phyloP scores from a whole-genome alignment of 2,113 vertebrate genomes.

The Pterophyllum scalare region DNA sequence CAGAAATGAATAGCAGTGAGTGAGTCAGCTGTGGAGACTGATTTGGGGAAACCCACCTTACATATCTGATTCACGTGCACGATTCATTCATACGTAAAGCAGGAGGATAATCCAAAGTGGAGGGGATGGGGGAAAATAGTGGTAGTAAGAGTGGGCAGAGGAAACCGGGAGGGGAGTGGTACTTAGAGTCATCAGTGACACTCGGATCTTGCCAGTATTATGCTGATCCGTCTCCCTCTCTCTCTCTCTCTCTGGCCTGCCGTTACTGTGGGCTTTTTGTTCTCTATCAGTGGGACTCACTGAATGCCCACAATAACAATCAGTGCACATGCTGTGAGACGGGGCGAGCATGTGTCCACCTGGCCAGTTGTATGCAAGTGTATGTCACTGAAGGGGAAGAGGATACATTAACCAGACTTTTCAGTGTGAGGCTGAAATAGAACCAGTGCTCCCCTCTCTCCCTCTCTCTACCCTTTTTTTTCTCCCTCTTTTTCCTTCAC shows the following conservation, averaged over 20 bases:
- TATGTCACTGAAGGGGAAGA: conserved; percentile 21
- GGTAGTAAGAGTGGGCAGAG: not conserved
- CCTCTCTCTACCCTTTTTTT: not conserved
- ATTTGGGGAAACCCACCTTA: not conserved
- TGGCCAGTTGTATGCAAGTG: conserved; percentile 28
- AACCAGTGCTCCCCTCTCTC: not conserved
- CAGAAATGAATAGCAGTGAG: not conserved
- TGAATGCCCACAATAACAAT: conserved; percentile 49
- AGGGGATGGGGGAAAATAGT: not conserved
- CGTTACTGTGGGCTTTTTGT: conserved; percentile 31
- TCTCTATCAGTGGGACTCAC: conserved; percentile 35
- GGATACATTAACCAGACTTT: conserved; percentile 31
- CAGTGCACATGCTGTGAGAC: conserved; percentile 15
- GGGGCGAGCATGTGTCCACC: conserved; percentile 22
- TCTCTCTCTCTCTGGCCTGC: conserved; percentile 27
- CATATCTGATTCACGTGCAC: not conserved
- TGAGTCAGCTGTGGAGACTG: not conserved
- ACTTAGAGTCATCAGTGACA: conserved; percentile 66
- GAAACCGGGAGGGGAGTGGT: conserved; percentile 33
- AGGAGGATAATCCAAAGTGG: not conserved
- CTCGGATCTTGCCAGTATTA: conserved; percentile 43
- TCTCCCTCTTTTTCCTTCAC: not conserved
- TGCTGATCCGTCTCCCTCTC: conserved; percentile 30
- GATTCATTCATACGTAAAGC: conserved; percentile 6
- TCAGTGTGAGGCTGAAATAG: conserved; percentile 20